These are phyloP conservation scores for Drosophila tsacasi DNA, from an alignment of 1,140 invertebrate species.

Conservation along the genomic window DNA sequence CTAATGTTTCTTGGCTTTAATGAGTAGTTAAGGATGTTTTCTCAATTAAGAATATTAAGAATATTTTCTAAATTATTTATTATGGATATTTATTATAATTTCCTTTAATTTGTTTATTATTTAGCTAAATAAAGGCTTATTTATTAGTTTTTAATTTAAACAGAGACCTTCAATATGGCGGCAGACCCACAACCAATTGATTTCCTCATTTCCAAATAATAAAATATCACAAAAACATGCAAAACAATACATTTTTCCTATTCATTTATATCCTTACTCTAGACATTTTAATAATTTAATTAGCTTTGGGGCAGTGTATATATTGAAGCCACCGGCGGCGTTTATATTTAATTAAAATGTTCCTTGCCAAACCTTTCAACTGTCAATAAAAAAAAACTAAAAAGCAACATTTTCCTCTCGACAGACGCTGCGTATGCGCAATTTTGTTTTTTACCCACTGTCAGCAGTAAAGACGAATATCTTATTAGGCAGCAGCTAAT, in stretches of 20 bases:
- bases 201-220: background rate
- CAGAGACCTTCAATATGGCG: background rate
- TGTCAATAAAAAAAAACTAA: conserved; percentile 38
- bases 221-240: conserved; percentile 9
- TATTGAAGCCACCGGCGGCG: background rate
- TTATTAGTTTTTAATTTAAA: background rate
- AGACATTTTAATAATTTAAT: background rate
- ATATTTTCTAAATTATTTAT: no score
- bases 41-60: background rate
- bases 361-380: conserved; percentile 46
- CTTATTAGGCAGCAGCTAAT: conserved; percentile 63
- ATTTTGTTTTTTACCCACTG: conserved; percentile 47
- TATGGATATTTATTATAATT: background rate
- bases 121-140: background rate
- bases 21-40: background rate
- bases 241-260: background rate
- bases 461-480: conserved; percentile 48
- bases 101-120: no score
- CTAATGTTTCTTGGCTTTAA: background rate
- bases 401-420: conserved; percentile 20
- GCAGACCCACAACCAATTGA: background rate
- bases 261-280: background rate
- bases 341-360: conserved; percentile 76
- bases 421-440: conserved; percentile 60
- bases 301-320: background rate